Percentiles rank a stretch among this genome's conserved stretches.
phyloP scores from a whole-genome alignment of 2,888 invertebrate species.

The Sturmia bella region DNA sequence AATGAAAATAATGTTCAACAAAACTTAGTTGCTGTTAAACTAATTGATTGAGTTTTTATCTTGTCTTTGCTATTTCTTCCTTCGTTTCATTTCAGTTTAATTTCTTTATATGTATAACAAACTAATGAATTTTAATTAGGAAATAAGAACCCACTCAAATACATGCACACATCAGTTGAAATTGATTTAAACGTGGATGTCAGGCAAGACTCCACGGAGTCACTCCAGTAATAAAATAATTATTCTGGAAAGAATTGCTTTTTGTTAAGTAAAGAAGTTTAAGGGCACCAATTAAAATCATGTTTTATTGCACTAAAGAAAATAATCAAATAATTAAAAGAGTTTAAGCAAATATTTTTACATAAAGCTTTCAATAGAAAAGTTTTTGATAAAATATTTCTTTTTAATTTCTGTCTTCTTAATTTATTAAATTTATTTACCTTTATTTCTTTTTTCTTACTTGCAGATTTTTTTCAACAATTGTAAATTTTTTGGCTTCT shows the following conservation, averaged over 20 bases:
- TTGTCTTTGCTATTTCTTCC: background rate
- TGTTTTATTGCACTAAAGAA: too few species aligned
- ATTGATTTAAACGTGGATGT: conserved; percentile 8
- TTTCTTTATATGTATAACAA: conserved; percentile 33
- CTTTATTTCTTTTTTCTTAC: background rate
- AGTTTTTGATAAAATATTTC: too few species aligned
- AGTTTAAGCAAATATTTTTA: background rate
- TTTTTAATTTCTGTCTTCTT: background rate
- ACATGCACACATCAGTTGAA: conserved; percentile 8
- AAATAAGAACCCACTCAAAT: conserved; percentile 45
- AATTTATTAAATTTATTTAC: conserved; percentile 1
- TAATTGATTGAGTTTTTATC: conserved; percentile 62
- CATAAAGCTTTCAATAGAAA: too few species aligned
- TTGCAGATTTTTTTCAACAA: conserved; percentile 36
- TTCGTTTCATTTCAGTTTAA: conserved; percentile 20
- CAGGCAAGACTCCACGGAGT: background rate
- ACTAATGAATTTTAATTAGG: conserved; percentile 67
- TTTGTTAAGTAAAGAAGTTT: background rate
- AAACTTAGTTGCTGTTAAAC: conserved; percentile 49
- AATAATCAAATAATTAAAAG: too few species aligned
- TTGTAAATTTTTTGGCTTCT: conserved; percentile 23
- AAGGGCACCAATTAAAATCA: too few species aligned
- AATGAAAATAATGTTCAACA: conserved; percentile 41
- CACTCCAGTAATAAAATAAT: background rate
- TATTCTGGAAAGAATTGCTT: background rate